Base-by-base conservation (phyloP, 2,113 vertebrate genomes). In the Origma solitaria region DNA sequence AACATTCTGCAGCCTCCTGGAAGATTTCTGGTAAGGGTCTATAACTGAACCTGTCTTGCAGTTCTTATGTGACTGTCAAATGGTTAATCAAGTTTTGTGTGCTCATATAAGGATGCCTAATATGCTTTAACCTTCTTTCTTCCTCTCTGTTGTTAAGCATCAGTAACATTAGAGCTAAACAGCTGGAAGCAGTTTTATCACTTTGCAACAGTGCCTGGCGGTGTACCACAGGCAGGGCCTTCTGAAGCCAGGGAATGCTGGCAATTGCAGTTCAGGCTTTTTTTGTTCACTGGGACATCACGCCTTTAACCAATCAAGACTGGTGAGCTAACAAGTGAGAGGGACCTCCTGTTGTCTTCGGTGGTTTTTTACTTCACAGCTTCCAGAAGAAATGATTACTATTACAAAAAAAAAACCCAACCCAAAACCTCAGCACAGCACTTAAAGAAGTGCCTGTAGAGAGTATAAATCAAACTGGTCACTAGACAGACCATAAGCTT, bases 121-220 rank as follows among this genome's bases (percentile, higher is more conserved):
- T 77, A 73, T 33, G n/a, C 71, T 93, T 61, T 71, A 84, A 83
- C 73, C 25, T 88, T 49, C 19, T 73, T 92, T 78, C 31, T 38
- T 22, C 38, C 42, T 53, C 35, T 42, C 80, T 70, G 64, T 47
- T 61, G 37, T 88, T 92, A 56, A 92, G 87, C 60, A 70, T 72
- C 58, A 82, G 76, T 57, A 85, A 45, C 5, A 17, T 30, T 89
- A 61, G 88, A 94, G 58, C 61, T 64, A 87, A 97, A 95, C 97
- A 94, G 98, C 98, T 98, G 97, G 97, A 72, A 98, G 98, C 98
- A 96, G 70, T 98, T 98, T 98, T 98, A 96, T 97, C 98, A 98
- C 98, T 96, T 98, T 96, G 97, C 97, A 98, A 94, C 97, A 94
- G 97, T 92, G 84, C 93, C 66, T 86, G 97, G 92, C 96, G 75